Base-by-base conservation (phyloP, 2,888 invertebrate genomes). In the Apamea anceps region DNA sequence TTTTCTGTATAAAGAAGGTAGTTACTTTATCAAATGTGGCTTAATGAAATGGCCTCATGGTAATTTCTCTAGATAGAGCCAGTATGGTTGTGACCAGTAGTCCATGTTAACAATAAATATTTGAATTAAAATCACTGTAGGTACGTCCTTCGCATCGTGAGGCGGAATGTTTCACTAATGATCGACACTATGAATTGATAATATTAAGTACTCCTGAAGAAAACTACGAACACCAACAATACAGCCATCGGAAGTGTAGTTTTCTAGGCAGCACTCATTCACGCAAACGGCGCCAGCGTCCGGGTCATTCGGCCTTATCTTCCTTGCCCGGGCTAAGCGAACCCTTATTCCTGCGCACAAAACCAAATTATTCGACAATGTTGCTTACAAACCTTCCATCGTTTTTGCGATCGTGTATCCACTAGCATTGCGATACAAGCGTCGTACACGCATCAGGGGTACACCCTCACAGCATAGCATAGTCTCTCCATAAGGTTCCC, bases 181-280 rank as follows among this genome's bases (percentile, higher is more conserved):
- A n/a, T 62, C 62, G 37, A 62, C 62, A 72, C 72, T 63, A n/a
- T 12, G 37, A 66, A 57, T 28, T 48, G 67, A 81, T 37, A 70
- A 68, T 57, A n/a, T 77, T 63, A 37, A 51, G 68, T 68, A 60
- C 32, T 37, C 51, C 54, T 88, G 71, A 68, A 80, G 88, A 87
- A 88, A 89, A 87, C 89, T 90, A 91, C 89, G 83, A 88, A 90
- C 93, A 91, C 93, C 93, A 93, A 87, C 80, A 87, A 70, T 90
- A 92, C 85, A 93, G 84, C 92, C 92, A 91, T 75, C 80, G 82
- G 51, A 89, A 81, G 76, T 81, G 87, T 84, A 88, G 85, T 86
- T 89, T 90, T 77, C 82, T 87, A 21, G 77, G 78, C 82, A 25
- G 45, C 28, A 70, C 77, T 93, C 93, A 93, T 76, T 91, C 88